These are phyloP conservation scores for Cephus cinctus DNA, from an alignment of 1,140 invertebrate genomes.

Conservation along the genomic window DNA sequence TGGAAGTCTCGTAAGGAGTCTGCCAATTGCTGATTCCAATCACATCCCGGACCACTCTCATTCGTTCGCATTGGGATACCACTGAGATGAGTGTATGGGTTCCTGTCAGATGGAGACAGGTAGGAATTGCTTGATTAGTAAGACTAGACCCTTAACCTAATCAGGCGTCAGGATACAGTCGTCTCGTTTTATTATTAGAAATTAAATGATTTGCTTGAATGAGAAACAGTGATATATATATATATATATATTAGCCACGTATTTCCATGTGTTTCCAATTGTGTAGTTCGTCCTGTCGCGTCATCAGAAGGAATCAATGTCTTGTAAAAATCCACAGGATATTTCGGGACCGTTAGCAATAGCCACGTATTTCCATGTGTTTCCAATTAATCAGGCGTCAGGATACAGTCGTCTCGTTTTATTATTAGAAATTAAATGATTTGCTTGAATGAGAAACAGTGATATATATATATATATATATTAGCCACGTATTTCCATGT, in stretches of 20 bases:
- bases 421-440: not conserved
- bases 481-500: not conserved
- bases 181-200: too few relatives aligned
- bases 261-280: not conserved
- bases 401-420: not conserved
- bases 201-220: not conserved
- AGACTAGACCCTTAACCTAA: slow-evolving; percentile 20
- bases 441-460: not conserved
- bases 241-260: not conserved
- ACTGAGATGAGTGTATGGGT: too few relatives aligned
- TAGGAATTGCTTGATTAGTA: slow-evolving; percentile 25
- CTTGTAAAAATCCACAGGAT: too few relatives aligned
- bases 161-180: slow-evolving; percentile 6
- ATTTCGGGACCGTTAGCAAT: too few relatives aligned
- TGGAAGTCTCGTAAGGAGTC: slow-evolving; percentile 7
- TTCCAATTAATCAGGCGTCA: not conserved
- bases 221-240: not conserved
- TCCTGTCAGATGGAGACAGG: slow-evolving; percentile 10
- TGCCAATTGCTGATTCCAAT: slow-evolving; percentile 3
- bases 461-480: not conserved
- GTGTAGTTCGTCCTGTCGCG: too few relatives aligned
- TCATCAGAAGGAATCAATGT: too few relatives aligned
- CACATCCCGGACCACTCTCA: too few relatives aligned
- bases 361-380: too few relatives aligned
- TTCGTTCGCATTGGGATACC: too few relatives aligned